Percentiles rank a stretch among this genome's conserved stretches.
phyloP scores from a whole-genome alignment of 2,888 invertebrate species.

The Harpalus rufipes region DNA sequence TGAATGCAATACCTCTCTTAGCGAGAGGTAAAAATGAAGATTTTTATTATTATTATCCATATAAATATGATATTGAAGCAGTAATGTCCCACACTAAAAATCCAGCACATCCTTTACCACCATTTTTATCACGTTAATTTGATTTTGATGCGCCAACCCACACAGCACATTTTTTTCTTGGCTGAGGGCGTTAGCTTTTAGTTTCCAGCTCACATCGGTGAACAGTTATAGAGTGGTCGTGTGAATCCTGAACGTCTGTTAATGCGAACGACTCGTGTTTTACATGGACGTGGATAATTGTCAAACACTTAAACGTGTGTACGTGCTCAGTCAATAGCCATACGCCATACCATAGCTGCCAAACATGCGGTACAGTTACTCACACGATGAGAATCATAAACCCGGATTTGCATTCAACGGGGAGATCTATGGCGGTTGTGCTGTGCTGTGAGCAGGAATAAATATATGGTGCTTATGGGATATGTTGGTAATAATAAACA shows the following conservation, averaged over 20 bases:
- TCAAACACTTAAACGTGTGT: constrained; percentile 45
- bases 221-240: constrained; percentile 41
- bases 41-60: no score
- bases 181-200: no score
- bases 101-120: no score
- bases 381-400: neutral
- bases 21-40: no score
- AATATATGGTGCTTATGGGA: neutral
- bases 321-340: constrained; percentile 28
- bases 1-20: no score
- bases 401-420: neutral
- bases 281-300: constrained; percentile 38
- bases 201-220: neutral
- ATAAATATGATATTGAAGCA: no score
- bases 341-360: neutral
- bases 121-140: no score
- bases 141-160: no score
- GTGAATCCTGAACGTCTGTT: constrained; percentile 36
- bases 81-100: no score
- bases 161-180: no score
- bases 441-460: neutral
- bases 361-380: neutral
- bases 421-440: neutral
- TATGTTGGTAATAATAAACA: neutral
- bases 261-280: constrained; percentile 43